phyloP scores from a whole-genome alignment of 2,113 vertebrate genomes.

The Halcyon senegalensis region DNA sequence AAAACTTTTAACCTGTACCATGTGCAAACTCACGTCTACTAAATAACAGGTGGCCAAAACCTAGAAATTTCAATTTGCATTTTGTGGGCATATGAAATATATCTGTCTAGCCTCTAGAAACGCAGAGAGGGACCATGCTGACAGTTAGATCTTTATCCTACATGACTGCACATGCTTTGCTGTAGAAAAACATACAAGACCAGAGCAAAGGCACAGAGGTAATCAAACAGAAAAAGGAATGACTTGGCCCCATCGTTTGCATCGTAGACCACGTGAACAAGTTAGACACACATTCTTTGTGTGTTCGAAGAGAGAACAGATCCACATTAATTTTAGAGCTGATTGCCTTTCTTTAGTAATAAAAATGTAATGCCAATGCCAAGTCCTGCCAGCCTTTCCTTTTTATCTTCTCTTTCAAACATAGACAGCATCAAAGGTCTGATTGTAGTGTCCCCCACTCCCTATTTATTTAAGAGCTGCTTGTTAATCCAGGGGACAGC shows the following conservation, averaged over 20 bases:
- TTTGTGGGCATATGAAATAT: background rate
- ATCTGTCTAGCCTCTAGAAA: background rate
- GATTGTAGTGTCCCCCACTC: background rate
- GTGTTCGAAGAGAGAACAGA: background rate
- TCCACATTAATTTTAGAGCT: conserved; percentile 30
- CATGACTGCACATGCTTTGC: background rate
- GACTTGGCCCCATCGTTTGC: background rate
- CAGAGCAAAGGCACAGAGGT: background rate
- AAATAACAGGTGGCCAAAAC: background rate
- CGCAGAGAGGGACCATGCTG: background rate
- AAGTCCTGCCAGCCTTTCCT: conserved; percentile 24
- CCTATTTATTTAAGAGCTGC: background rate
- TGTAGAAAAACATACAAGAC: background rate
- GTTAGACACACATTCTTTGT: background rate
- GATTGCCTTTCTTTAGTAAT: conserved; percentile 22
- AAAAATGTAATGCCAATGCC: background rate
- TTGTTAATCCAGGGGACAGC: background rate
- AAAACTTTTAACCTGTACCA: background rate
- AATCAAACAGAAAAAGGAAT: background rate
- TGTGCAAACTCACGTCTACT: background rate
- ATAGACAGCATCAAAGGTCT: background rate
- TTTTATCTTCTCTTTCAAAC: conserved; percentile 5
- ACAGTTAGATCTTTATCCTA: background rate
- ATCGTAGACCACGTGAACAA: fast-evolving
- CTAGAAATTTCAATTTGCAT: background rate